These are phyloP conservation scores for Maccullochella peelii DNA, from an alignment of 2,113 vertebrate species.

Conservation along the genomic window DNA sequence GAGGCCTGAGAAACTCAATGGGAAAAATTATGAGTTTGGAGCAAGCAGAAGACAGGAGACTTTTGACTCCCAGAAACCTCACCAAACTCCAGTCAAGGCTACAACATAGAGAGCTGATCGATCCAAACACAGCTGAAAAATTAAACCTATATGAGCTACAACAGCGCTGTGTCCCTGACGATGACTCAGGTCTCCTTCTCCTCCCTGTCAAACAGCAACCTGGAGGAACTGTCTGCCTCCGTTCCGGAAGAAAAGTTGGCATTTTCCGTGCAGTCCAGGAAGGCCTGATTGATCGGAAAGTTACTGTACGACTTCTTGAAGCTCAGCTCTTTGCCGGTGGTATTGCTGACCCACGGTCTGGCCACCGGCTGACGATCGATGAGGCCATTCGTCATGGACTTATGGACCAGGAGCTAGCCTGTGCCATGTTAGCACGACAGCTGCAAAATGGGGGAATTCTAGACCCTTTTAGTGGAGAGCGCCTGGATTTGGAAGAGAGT, in stretches of 20 bases:
- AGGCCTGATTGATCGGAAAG: constrained; percentile 91
- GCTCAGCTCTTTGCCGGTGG: constrained; percentile 95
- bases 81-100: constrained; percentile 82
- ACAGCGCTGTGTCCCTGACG: constrained; percentile 84
- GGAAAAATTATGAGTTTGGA: constrained; percentile 83
- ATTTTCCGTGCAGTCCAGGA: constrained; percentile 92
- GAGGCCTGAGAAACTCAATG: constrained; percentile 78
- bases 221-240: constrained; percentile 89
- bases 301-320: constrained; percentile 88
- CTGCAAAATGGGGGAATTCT: constrained; percentile 90
- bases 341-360: constrained; percentile 92
- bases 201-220: constrained; percentile 91
- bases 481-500: constrained; percentile 88
- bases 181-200: constrained; percentile 87
- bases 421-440: constrained; percentile 88
- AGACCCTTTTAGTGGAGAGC: constrained; percentile 84
- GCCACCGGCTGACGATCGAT: constrained; percentile 88
- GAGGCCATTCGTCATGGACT: constrained; percentile 88
- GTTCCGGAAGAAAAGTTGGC: constrained; percentile 89
- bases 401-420: constrained; percentile 92
- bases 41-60: constrained; percentile 78
- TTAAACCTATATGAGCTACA: constrained; percentile 85
- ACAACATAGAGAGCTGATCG: constrained; percentile 86
- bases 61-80: constrained; percentile 79
- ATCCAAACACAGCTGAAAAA: constrained; percentile 94